Base-by-base conservation (phyloP, 2,113 vertebrate species). In the Chaetura pelagica region DNA sequence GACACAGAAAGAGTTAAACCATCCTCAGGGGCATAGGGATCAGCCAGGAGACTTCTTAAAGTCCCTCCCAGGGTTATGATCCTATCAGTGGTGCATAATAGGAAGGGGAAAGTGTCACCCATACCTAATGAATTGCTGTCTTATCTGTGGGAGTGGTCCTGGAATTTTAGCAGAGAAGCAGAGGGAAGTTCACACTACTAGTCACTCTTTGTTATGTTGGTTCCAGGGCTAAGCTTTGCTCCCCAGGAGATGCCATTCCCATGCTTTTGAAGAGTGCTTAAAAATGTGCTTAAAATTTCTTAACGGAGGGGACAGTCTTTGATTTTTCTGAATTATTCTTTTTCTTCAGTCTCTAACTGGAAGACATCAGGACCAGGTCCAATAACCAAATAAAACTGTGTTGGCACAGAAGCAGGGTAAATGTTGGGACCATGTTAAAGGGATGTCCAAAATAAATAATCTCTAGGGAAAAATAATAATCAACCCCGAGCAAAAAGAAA, bases 391-490 rank as follows among this genome's bases (percentile, higher is more conserved):
- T 40, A 66, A 88, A 89, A 51, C 19, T 38, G 5, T 84, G 78
- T 72, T 3, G 4, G 51, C 69, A 87, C n/a, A 90, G 78, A 90
- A 76, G 14, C 29, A 72, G 55, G 19, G 48, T 78, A 86, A 84
- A 72, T 78, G 57, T 82, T 78, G 69, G 32, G 49, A 73, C 26
- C 13, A 0, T 73, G 38, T 88, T 84, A 75, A 94, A 92, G 42
- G 27, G 20, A 8, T 89, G 86, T 86, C 93, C 87, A 88, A 88
- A 93, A 63, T 59, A 96, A 92, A 94, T 57, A 84, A 61, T 72
- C 27, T 86, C 40, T 4, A 32, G 67, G 59, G 59, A 59, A 1
- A 40, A 55, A 38, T 30, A 68, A 44, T 27, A 48, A 49, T 89
- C 87, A 68, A 82, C 52, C 35, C 79, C 80, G 73, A 89, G 75